Percentiles rank a stretch among this genome's conserved stretches.
Evolutionary conservation across 1,140 invertebrate genomes (phyloP).

Genomic region (Calosoma granatense): DNA sequence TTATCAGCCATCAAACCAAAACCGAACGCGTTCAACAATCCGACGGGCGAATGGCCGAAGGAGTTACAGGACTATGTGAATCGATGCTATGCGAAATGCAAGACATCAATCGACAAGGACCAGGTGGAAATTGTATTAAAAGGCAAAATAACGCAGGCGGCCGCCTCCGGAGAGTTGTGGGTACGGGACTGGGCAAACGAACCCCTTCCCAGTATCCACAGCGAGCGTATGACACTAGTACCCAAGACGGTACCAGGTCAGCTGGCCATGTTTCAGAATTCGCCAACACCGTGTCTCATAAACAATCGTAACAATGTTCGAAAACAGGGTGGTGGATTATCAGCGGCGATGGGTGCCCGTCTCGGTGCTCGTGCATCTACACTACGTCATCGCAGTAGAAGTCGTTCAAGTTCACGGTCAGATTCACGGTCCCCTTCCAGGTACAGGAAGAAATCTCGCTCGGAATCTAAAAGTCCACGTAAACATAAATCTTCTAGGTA

Average conservation of each 20-base stretch:
- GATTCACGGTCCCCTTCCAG: constrained; percentile 19
- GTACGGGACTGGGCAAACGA: constrained; percentile 87
- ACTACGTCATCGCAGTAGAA: constrained; percentile 27
- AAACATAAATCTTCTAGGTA: constrained; percentile 25
- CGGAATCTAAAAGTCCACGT: constrained; percentile 35
- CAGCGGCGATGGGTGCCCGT: constrained; percentile 42
- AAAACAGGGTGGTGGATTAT: constrained; percentile 35
- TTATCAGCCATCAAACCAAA: constrained; percentile 12
- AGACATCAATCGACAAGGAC: constrained; percentile 78
- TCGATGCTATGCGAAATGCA: constrained; percentile 82
- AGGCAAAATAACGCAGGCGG: constrained; percentile 81
- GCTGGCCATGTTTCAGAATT: constrained; percentile 40
- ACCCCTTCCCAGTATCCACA: constrained; percentile 74
- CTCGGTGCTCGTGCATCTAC: constrained; percentile 39
- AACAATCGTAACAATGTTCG: constrained; percentile 32
- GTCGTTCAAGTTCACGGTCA: constrained; percentile 30
- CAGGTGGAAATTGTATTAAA: constrained; percentile 89
- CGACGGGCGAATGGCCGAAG: constrained; percentile 55
- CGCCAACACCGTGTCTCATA: neutral
- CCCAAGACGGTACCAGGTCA: constrained; percentile 40
- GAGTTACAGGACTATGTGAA: constrained; percentile 77
- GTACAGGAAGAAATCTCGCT: constrained; percentile 37
- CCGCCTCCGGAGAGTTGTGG: constrained; percentile 73
- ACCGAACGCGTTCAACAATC: constrained; percentile 27
- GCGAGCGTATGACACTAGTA: constrained; percentile 53